Base-by-base conservation (phyloP, 2,113 vertebrate species). In the Syngnathoides biaculeatus region DNA sequence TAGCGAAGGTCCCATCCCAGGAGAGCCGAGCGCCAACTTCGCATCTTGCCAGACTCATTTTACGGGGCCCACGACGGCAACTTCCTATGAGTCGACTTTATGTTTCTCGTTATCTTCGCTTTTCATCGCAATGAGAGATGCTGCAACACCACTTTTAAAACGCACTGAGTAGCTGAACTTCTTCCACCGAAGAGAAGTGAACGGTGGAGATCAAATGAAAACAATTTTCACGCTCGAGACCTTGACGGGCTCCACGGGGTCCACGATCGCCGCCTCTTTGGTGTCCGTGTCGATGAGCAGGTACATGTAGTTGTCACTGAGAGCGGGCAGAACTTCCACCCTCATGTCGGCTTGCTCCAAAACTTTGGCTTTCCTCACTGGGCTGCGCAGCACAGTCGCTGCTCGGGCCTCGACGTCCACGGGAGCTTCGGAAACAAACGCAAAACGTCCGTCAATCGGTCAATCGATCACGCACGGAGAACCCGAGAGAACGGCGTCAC, bases 261-360 rank as follows among this genome's bases (percentile, higher is more conserved):
- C 97, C 0, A 99, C 94, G 0, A 98, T 82, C 4, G 97, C 97
- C 0, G 96, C 97, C 78, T 98, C 95, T 75, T 72, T 92, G 8
- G 94, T 92, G 50, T 95, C 94, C 56, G 89, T 89, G 1, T 99
- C 97, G 0, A 98, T 94, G 63, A 99, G 87, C 7, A 99, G 94
- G 86, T 99, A 99, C 97, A 99, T 99, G 90, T 98, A 99, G 89
- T 99, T 99, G 90, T 99, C 97, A 0, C 92, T 94, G 71, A 99
- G 94, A 0, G 97, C 97, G 0, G 97, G 97, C 8, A 99, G 84
- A 0, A 96, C 73, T 81, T 96, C 94, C 9, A 99, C 75, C 92
- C 90, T 97, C 97, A 99, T 99, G 83, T 86, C 14, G 60, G 72
- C 80, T 77, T 95, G 93, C 1, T 83, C 64, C 74, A 95, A 73